Percentiles rank a stretch among this genome's conserved stretches.
These are phyloP conservation scores for Limenitis camilla DNA, from an alignment of 2,888 invertebrate species.

Conservation along the genomic window DNA sequence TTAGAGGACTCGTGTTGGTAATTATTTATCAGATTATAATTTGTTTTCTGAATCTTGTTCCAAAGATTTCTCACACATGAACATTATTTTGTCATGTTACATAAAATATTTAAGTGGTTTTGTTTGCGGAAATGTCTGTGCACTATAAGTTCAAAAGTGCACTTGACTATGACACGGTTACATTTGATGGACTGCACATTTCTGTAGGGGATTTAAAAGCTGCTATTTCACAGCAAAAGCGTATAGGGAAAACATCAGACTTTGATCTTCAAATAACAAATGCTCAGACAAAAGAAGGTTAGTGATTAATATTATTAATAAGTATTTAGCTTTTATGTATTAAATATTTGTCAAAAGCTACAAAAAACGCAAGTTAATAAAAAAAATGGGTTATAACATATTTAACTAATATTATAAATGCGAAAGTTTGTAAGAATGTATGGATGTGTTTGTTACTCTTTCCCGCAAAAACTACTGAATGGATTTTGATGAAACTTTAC, in stretches of 20 bases:
- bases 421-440: no score
- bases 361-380: no score
- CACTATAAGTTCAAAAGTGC: conserved; percentile 99
- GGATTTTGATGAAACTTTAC: no score
- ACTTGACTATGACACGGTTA: conserved; percentile 95
- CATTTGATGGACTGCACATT: conserved; percentile 97
- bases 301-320: conserved; percentile 18
- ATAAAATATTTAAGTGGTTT: conserved; percentile 27
- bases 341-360: no score
- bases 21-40: no score
- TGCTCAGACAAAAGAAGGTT: conserved; percentile 97
- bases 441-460: no score
- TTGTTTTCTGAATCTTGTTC: no score
- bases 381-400: no score
- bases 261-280: conserved; percentile 97
- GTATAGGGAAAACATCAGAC: conserved; percentile 93
- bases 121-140: conserved; percentile 84
- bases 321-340: background rate
- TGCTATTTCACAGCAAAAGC: conserved; percentile 94
- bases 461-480: no score
- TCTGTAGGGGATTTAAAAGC: conserved; percentile 96
- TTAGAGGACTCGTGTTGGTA: no score
- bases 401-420: no score
- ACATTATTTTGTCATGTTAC: conserved; percentile 40
- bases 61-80: conserved; percentile 20